Base-by-base conservation (phyloP, 2,888 invertebrate genomes). In the Tineola bisselliella region DNA sequence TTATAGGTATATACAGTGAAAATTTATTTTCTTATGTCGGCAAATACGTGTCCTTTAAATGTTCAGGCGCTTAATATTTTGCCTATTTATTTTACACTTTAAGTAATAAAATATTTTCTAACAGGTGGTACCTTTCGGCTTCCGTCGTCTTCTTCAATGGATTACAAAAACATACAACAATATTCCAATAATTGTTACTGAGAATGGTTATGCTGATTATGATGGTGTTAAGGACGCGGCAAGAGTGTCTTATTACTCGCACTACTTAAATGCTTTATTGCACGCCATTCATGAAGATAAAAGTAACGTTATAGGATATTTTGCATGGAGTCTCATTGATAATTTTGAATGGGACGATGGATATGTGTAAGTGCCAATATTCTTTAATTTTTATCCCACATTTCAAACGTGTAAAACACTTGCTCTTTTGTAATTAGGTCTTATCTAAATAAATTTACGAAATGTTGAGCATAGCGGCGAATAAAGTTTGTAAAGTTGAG, bases 281-380 rank as follows among this genome's bases (percentile, higher is more conserved):
- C 81, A 87, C 64, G 82, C 87, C 1, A 75, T 91, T 1, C 76
- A 87, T 44, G 88, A 89, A 65, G 91, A 92, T 73, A 87, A 88
- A 1, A 90, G 89, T 66, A 90, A 90, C 66, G 88, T 92, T 2
- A 78, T 80, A 18, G 93, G 92, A 0, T 96, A 94, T 76, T 90
- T 93, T 62, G 91, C 91, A 8, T 94, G 94, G 94, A 93, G 93
- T 70, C 77, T 95, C 58, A 90, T 95, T 90, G 95, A 96, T 72
- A 93, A 93, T 72, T 93, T 92, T 74, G 94, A 95, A 77, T 95
- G 94, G 94, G 88, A 89, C 62, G 88, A 89, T 62, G 95, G 94
- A 61, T 95, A 91, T 76, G 89, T 89, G 89, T 92, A 87, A 90
- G 90, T 88, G 6, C 25, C 2, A 25, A 25, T 25, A 25, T 25